Percentiles rank a stretch among this genome's conserved stretches.
phyloP scores from a whole-genome alignment of 53 echinoderm and acorn worm genomes.

The Pentamera pediparva region DNA sequence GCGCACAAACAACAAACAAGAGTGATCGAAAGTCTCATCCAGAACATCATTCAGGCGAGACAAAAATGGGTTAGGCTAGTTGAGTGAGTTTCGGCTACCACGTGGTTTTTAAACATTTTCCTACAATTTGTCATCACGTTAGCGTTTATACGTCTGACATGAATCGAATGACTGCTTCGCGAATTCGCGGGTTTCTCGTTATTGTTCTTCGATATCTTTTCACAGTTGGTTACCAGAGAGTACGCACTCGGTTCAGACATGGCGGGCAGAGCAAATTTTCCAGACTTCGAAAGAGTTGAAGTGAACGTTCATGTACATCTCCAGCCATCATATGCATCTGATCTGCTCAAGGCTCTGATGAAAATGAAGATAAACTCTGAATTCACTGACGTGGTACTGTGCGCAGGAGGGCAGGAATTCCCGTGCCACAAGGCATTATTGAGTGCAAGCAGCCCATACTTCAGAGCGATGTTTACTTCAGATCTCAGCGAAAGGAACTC shows the following conservation, averaged over 20 bases:
- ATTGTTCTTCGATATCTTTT: not conserved
- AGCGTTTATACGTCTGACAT: no score
- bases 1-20: no score
- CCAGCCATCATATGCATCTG: not conserved
- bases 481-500: conserved; percentile 56
- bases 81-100: no score
- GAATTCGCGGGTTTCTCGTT: not conserved
- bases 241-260: not conserved
- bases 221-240: no score
- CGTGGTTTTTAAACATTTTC: no score
- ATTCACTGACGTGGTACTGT: conserved; percentile 47
- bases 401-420: conserved; percentile 41
- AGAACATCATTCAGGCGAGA: no score
- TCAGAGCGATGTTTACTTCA: conserved; percentile 57
- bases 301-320: not conserved
- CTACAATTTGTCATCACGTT: no score
- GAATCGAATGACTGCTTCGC: not conserved
- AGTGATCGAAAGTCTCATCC: no score
- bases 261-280: not conserved
- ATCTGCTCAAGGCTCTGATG: not conserved
- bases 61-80: no score
- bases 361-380: conserved; percentile 44
- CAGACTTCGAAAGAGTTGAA: not conserved
- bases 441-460: conserved; percentile 62
- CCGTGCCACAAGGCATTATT: conserved; percentile 59